Evolutionary conservation across 2,888 invertebrate genomes (phyloP), one percentile per base, ranked within the genome.

Genomic region (Isotomurus palustris): DNA sequence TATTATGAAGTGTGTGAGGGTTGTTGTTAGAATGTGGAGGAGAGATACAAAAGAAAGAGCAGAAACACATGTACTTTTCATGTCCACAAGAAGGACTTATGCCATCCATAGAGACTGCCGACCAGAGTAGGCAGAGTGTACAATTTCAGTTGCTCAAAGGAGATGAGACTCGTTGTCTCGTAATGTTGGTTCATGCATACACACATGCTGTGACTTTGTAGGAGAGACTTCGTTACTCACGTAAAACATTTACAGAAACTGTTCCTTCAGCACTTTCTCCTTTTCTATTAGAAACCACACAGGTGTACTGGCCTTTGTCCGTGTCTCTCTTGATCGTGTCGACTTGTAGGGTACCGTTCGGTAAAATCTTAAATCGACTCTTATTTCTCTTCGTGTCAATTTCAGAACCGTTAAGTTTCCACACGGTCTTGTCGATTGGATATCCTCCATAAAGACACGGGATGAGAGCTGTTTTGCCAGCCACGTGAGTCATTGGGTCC

Each of bases 301-400:
- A 77, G 19, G 72, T 72, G 67, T 76, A 77, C 43, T 67, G 62
- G 10, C 77, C 77, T 24, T 73, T 73, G 59, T 76, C 76, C n/a
- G 38, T 43, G 21, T 56, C 61, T 25, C 60, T 53, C 53, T 50
- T 61, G 29, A 64, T 60, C 22, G 58, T 57, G 10, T 62, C 60
- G 43, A 71, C 60, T 52, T 62, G 25, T n/a, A 71, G 61, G 2
- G 71, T 70, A 28, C 69, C 69, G 55, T 71, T 71, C 17, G 50
- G 24, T 36, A 71, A 38, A 40, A 66, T 58, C 8, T 57, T 50
- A 29, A 58, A 67, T 53, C 65, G 49, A n/a, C 41, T 56, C 22
- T 21, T 19, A 4, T 43, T 43, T 60, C 19, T 60, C 53, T 50
- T 67, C 61, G 28, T 56, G 50, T 19, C 63, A 50, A 56, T 60